Conservation (phyloP, 2,888 invertebrate species). For the Antitype chi region DNA sequence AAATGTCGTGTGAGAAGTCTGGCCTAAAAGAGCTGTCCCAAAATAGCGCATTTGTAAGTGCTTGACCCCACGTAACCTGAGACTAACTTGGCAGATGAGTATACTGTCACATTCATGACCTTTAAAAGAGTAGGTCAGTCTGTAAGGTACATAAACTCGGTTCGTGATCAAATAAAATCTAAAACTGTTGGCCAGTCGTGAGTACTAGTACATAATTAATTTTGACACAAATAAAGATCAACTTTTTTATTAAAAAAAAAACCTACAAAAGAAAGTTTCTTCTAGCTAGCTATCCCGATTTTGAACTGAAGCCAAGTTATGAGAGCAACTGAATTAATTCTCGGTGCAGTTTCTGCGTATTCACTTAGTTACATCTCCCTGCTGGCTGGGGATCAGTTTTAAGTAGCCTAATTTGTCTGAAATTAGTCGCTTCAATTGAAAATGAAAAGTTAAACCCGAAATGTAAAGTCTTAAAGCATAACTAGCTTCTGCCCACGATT, state of each 20-base stretch:
- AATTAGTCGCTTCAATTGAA: constrained; percentile 4
- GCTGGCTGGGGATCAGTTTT: constrained; percentile 9
- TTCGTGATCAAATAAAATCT: constrained; percentile 9
- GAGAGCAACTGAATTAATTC: constrained; percentile 15
- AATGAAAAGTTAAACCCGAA: background rate
- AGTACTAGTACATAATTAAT: background rate
- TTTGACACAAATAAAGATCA: background rate
- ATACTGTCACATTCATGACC: background rate
- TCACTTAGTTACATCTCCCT: constrained; percentile 12
- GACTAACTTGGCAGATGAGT: background rate
- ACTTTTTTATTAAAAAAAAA: background rate
- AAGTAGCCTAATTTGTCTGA: constrained; percentile 26
- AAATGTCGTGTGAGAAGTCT: background rate
- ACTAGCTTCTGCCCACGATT: background rate
- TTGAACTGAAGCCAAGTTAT: constrained; percentile 41
- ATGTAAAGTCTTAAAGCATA: background rate
- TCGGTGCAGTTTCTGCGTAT: constrained; percentile 3
- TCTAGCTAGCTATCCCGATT: constrained; percentile 1
- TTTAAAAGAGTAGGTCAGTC: background rate
- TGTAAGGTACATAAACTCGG: too few species aligned
- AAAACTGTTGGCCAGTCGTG: background rate
- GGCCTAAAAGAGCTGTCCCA: too few species aligned
- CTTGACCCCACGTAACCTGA: background rate
- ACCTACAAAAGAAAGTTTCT: background rate
- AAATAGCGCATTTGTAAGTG: background rate